A percentile compares a stretch with the other conserved stretches of the same genome.
Conservation (phyloP, 2,113 vertebrate genomes). For the Columba livia region DNA sequence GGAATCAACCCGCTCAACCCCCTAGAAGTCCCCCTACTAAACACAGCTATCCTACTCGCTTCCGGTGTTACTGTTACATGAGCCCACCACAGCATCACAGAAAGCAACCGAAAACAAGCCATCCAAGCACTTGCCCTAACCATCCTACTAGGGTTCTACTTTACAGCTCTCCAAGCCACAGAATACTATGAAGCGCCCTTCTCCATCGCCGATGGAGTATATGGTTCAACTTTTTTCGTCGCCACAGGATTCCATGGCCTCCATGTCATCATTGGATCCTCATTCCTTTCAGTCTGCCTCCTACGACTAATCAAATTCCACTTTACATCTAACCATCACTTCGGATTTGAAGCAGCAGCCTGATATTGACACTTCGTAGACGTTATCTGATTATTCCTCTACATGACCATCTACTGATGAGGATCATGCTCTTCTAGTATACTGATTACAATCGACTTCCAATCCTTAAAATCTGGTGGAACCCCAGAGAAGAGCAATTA, state of each 20-base stretch:
- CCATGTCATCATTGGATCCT: too few relatives aligned
- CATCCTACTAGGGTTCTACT: not conserved
- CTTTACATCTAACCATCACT: too few relatives aligned
- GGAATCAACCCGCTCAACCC: not conserved
- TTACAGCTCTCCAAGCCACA: not conserved
- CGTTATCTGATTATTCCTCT: too few relatives aligned
- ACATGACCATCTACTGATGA: too few relatives aligned
- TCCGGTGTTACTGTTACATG: not conserved
- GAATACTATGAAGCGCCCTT: conserved; percentile 43
- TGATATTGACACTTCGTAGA: too few relatives aligned
- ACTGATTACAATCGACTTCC: not conserved
- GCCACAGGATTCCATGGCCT: too few relatives aligned
- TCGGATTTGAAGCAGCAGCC: too few relatives aligned
- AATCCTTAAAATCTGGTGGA: too few relatives aligned
- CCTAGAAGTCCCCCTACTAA: not conserved
- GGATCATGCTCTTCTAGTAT: too few relatives aligned
- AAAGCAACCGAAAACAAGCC: not conserved
- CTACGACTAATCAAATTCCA: too few relatives aligned
- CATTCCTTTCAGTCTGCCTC: too few relatives aligned
- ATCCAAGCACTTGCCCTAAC: not conserved
- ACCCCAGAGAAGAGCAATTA: too few relatives aligned
- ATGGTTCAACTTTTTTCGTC: conserved; percentile 2
- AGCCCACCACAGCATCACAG: not conserved
- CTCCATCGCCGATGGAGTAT: not conserved
- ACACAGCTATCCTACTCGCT: not conserved